A percentile compares a stretch with the other conserved stretches of the same genome.
These are phyloP conservation scores for Microtus pennsylvanicus DNA, from an alignment of 2,113 vertebrate species.

Conservation along the genomic window DNA sequence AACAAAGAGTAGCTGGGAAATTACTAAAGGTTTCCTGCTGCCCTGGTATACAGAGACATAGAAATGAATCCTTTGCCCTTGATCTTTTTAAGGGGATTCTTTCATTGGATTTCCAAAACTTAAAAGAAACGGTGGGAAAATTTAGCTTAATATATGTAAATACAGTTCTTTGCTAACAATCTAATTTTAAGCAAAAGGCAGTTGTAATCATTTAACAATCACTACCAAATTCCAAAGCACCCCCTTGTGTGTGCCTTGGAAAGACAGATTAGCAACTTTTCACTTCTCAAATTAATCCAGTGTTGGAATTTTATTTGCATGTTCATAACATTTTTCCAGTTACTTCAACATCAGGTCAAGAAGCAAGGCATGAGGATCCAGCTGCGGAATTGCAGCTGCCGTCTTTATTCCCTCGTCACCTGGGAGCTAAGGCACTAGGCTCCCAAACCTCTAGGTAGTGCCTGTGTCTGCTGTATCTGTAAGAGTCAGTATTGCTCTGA, in stretches of 20 bases:
- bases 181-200: conserved; percentile 15
- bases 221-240: neutral
- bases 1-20: neutral
- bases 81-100: neutral
- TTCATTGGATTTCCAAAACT: neutral
- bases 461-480: neutral
- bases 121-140: conserved; percentile 6
- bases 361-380: neutral
- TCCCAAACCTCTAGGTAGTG: neutral
- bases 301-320: neutral
- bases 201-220: neutral
- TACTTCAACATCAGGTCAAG: neutral
- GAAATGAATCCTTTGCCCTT: neutral
- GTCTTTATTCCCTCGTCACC: neutral
- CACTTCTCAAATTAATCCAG: neutral
- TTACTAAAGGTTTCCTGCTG: neutral
- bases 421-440: fast-evolving
- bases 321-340: neutral
- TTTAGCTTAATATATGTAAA: neutral
- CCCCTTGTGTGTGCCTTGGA: neutral
- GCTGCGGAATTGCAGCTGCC: neutral
- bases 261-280: neutral
- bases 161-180: neutral
- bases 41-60: neutral
- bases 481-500: neutral